Evolutionary conservation across 2,888 invertebrate species (phyloP).

Genomic region (Drosophila infuscata): DNA sequence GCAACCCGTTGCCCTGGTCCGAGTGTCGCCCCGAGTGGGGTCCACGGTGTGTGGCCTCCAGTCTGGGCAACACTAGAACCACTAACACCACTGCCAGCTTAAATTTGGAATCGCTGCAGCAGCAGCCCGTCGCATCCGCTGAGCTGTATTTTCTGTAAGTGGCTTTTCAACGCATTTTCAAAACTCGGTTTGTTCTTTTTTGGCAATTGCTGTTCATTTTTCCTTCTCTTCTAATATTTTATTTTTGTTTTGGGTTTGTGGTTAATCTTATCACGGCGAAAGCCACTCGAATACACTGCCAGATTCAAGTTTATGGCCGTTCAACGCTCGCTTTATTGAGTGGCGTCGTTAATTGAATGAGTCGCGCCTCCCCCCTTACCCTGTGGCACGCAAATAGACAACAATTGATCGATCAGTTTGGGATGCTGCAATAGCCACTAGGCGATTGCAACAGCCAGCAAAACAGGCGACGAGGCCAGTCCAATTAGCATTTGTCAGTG

Average conservation of each 20-base stretch:
- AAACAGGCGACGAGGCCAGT: constrained; percentile 37
- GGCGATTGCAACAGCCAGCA: constrained; percentile 72
- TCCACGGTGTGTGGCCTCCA: constrained; percentile 84
- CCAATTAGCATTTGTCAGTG: constrained; percentile 43
- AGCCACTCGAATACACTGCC: constrained; percentile 30
- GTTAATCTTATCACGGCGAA: constrained; percentile 59
- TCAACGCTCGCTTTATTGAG: constrained; percentile 69
- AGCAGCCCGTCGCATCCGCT: constrained; percentile 80
- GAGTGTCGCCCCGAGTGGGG: constrained; percentile 87
- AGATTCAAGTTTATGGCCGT: constrained; percentile 70
- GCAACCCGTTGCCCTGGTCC: constrained; percentile 88
- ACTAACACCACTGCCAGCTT: constrained; percentile 14
- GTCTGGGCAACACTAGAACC: constrained; percentile 60
- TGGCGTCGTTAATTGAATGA: constrained; percentile 69
- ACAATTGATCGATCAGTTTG: constrained; percentile 54
- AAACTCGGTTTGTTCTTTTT: constrained; percentile 13
- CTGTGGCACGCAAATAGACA: constrained; percentile 56
- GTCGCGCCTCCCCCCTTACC: constrained; percentile 13
- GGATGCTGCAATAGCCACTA: constrained; percentile 64
- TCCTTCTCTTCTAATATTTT: constrained; percentile 13
- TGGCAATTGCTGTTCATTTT: constrained; percentile 20
- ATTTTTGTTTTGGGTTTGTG: constrained; percentile 13
- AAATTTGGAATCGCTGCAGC: constrained; percentile 29
- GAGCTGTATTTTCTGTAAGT: constrained; percentile 86
- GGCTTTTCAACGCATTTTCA: constrained; percentile 34